A percentile compares a stretch with the other conserved stretches of the same genome.
Evolutionary conservation across 2,797 vertebrate genomes (phyloP).

Genomic region (Poecilia gillii): DNA sequence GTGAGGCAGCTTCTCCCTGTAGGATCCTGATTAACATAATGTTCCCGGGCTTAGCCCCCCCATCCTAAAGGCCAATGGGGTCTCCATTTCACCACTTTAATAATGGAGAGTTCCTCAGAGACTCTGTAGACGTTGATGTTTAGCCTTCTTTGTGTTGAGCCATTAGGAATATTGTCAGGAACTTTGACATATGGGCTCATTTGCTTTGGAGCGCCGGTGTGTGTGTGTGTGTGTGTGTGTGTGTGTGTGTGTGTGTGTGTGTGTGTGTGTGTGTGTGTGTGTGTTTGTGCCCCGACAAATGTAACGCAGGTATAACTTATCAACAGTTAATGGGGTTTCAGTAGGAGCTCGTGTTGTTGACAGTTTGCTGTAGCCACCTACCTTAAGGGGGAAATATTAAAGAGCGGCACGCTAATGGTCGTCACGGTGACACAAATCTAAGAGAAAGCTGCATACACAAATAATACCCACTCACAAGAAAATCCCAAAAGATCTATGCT

Average conservation of each 20-base stretch:
- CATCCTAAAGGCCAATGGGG: slow-evolving; percentile 57
- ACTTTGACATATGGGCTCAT: slow-evolving; percentile 44
- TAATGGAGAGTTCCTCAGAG: slow-evolving; percentile 61
- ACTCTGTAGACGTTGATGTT: slow-evolving; percentile 36
- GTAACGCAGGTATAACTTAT: slow-evolving; percentile 76
- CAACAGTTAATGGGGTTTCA: slow-evolving; percentile 79
- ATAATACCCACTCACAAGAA: slow-evolving; percentile 28
- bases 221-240: slow-evolving; percentile 3
- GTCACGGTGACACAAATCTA: slow-evolving; percentile 58
- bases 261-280: neutral
- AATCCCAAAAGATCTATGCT: neutral
- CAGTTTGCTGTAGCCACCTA: slow-evolving; percentile 67
- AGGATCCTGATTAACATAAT: slow-evolving; percentile 66
- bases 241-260: too few species aligned
- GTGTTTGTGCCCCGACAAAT: slow-evolving; percentile 41
- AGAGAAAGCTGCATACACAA: slow-evolving; percentile 61
- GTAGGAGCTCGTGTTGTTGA: slow-evolving; percentile 64
- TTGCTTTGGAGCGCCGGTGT: slow-evolving; percentile 27
- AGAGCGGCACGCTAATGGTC: slow-evolving; percentile 66
- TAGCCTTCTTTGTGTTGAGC: slow-evolving; percentile 50
- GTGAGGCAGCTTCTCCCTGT: slow-evolving; percentile 38
- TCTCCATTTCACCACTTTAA: slow-evolving; percentile 61
- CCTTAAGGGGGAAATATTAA: slow-evolving; percentile 78
- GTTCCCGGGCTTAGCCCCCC: slow-evolving; percentile 52
- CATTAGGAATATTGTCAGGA: slow-evolving; percentile 72